Base-by-base conservation (phyloP, 2,797 vertebrate genomes). In the Chrosomus eos region DNA sequence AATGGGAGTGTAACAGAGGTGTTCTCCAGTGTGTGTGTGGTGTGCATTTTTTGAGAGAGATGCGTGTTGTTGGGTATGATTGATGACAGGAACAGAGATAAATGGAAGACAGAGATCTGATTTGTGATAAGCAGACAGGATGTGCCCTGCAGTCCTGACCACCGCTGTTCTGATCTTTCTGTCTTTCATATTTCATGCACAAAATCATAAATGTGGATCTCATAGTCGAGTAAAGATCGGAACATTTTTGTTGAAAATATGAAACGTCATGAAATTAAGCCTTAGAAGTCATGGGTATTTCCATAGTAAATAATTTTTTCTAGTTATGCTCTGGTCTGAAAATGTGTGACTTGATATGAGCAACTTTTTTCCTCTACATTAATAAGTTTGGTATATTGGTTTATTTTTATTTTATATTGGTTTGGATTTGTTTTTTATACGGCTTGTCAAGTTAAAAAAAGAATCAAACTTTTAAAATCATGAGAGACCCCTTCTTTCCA, bases 51-150 rank as follows among this genome's bases (percentile, higher is more conserved):
- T 80, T 66, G 55, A 77, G 66, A 48, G 76, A 71, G 80, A 75
- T 62, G 18, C n/a, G 60, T 80, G 84, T 77, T 62, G 70, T 38
- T 38, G 48, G 55, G 16, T 74, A 33, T 67, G 73, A 71, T 75
- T 67, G 78, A 83, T 87, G 85, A 77, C 75, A 81, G 75, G 78
- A 80, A 76, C 28, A 11, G 33, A 33, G 88, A 85, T 85, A 80
- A 78, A 79, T 76, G 77, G 48, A 36, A 84, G 81, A 60, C 71
- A 48, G 60, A 72, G 83, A 84, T 82, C 73, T 74, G 80, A 80
- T 88, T 79, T 81, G 85, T 81, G 84, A 73, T 82, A 77, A 84
- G 40, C 40, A 66, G 55, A 60, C 66, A 66, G 33, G 62, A 67
- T 75, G 71, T 48, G 58, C n/a, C 60, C 48, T 40, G 45, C 75